A percentile compares a stretch with the other conserved stretches of the same genome.
Evolutionary conservation across 2,888 invertebrate species (phyloP).

Genomic region (Embidobia sp.): DNA sequence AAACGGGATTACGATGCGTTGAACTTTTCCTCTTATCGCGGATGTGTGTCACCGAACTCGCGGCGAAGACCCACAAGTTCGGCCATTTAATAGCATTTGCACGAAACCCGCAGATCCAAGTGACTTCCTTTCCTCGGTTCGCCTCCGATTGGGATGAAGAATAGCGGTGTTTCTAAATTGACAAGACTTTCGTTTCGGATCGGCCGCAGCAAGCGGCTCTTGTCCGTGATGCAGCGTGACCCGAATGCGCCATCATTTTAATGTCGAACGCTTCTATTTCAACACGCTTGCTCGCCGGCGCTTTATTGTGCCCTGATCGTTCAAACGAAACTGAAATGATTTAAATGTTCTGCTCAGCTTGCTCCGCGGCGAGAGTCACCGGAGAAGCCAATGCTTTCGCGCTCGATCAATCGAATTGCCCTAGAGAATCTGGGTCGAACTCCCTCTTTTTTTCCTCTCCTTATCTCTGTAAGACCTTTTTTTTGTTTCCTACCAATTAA

Average conservation of each 20-base stretch:
- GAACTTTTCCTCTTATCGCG: slow-evolving; percentile 6
- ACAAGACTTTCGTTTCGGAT: slow-evolving; percentile 36
- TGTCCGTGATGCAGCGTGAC: slow-evolving; percentile 39
- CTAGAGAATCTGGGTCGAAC: slow-evolving; percentile 39
- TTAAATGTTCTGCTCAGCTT: slow-evolving; percentile 68
- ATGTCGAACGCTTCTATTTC: slow-evolving; percentile 59
- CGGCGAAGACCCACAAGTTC: slow-evolving; percentile 39
- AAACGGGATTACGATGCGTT: slow-evolving; percentile 28
- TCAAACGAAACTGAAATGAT: slow-evolving; percentile 74
- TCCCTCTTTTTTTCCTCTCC: too few relatives aligned
- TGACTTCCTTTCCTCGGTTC: too few relatives aligned
- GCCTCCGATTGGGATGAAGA: too few relatives aligned
- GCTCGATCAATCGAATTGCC: slow-evolving; percentile 43
- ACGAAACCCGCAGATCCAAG: too few relatives aligned
- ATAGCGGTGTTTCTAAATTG: slow-evolving; percentile 21
- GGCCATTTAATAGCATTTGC: slow-evolving; percentile 15
- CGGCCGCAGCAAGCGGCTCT: slow-evolving; percentile 31
- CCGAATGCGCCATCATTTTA: slow-evolving; percentile 54
- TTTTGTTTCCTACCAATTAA: neutral
- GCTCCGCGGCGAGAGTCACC: slow-evolving; percentile 52
- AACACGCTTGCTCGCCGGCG: slow-evolving; percentile 60
- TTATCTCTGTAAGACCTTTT: slow-evolving; percentile 19
- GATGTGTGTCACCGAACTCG: slow-evolving; percentile 31
- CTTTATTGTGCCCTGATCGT: slow-evolving; percentile 62
- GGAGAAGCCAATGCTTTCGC: slow-evolving; percentile 55